A percentile compares a stretch with the other conserved stretches of the same genome.
phyloP scores from a whole-genome alignment of 2,797 vertebrate genomes.

The Borostomias antarcticus region DNA sequence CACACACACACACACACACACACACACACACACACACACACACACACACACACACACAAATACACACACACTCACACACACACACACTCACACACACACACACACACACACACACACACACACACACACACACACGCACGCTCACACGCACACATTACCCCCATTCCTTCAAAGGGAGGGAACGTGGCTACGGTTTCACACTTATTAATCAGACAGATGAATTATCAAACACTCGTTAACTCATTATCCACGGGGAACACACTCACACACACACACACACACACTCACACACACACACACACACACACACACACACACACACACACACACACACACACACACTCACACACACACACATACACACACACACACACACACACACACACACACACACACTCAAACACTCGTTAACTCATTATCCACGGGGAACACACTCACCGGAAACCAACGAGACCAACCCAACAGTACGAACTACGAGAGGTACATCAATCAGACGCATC shows the following conservation, averaged over 20 bases:
- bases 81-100: conserved; percentile 20
- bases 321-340: too few species aligned
- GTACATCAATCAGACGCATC: not conserved
- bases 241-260: not conserved
- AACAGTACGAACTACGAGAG: too few species aligned
- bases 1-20: conserved; percentile 12
- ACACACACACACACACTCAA: not conserved
- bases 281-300: conserved; percentile 28
- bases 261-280: conserved; percentile 10
- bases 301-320: conserved; percentile 3
- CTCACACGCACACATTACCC: conserved; percentile 2
- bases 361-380: conserved; percentile 14
- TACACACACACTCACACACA: not conserved
- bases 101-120: conserved; percentile 12
- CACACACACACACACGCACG: not conserved
- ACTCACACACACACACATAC: conserved; percentile 19
- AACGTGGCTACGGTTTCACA: not conserved
- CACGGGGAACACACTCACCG: not conserved
- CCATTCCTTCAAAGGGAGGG: not conserved
- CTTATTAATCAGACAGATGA: conserved; percentile 2
- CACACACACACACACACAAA: not conserved
- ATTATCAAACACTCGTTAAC: not conserved
- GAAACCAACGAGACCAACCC: not conserved
- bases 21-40: conserved; percentile 28
- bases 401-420: not conserved